Percentiles rank a stretch among this genome's conserved stretches.
phyloP scores from a whole-genome alignment of 2,113 vertebrate species.

The Psilopsiagon aymara region DNA sequence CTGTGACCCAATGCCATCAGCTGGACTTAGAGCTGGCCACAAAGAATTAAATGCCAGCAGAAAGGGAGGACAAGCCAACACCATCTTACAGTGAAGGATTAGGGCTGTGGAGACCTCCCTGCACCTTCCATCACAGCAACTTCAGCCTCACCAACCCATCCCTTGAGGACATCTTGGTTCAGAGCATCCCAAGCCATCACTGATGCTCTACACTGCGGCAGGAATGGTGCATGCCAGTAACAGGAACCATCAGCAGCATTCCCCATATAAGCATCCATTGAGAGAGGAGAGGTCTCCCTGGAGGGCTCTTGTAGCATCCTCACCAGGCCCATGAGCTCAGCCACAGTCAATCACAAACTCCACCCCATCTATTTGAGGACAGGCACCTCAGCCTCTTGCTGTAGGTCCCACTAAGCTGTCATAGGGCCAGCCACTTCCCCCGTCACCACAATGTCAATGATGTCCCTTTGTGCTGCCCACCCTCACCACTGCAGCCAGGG shows the following conservation, averaged over 20 bases:
- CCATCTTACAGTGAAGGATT: not conserved
- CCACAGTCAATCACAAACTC: not conserved
- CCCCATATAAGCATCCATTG: not conserved
- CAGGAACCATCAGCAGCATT: not conserved
- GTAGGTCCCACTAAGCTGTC: not conserved
- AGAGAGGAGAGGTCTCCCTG: not conserved
- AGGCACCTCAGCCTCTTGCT: not conserved
- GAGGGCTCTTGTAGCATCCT: not conserved
- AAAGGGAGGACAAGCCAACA: fast-evolving
- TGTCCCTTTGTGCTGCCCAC: not conserved
- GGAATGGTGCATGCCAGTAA: not conserved
- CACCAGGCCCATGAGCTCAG: not conserved
- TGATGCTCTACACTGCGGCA: not conserved
- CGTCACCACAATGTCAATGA: fast-evolving
- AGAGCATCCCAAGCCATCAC: not conserved
- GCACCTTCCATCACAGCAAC: not conserved
- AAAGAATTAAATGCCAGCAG: fast-evolving
- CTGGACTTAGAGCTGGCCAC: not conserved
- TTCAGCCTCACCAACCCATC: not conserved
- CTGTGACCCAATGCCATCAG: fast-evolving
- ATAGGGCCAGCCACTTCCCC: not conserved
- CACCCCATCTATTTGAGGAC: not conserved
- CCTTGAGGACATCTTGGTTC: not conserved
- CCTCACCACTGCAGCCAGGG: fast-evolving
- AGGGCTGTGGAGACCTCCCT: not conserved